Conservation (phyloP, 2,797 vertebrate genomes). For the Silurus aristotelis region DNA sequence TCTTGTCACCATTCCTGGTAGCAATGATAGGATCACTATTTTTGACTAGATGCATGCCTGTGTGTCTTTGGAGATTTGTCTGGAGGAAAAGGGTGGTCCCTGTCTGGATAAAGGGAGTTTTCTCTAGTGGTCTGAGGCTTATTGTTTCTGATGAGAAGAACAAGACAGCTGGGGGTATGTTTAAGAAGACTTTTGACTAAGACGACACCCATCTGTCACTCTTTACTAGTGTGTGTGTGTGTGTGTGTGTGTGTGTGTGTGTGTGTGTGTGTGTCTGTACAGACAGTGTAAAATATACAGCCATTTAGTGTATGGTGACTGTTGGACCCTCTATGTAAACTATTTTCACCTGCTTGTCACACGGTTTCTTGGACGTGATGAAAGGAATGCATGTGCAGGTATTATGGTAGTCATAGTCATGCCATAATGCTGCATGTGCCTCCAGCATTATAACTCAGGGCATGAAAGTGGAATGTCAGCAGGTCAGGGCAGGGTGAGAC, state of each 20-base stretch:
- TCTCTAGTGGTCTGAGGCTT: neutral
- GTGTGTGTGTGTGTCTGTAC: too few species aligned
- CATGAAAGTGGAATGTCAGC: conserved; percentile 42
- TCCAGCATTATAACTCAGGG: conserved; percentile 34
- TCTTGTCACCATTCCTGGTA: conserved; percentile 36
- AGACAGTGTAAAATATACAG: neutral
- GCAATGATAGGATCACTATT: conserved; percentile 42
- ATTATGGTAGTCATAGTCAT: conserved; percentile 40
- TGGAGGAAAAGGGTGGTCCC: conserved; percentile 31
- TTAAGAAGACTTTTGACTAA: conserved; percentile 24
- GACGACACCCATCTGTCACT: conserved; percentile 31
- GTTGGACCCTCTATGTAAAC: neutral
- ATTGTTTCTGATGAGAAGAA: neutral
- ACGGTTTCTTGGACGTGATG: conserved; percentile 15
- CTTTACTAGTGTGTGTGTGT: neutral
- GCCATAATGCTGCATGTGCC: conserved; percentile 3
- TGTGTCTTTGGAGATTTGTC: conserved; percentile 27
- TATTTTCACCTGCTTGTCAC: neutral
- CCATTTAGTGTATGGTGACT: neutral
- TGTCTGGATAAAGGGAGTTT: neutral
- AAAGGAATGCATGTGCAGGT: conserved; percentile 42
- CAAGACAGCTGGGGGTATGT: neutral
- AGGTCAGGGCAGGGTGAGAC: conserved; percentile 38
- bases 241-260: too few species aligned
- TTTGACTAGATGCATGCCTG: conserved; percentile 44